These are phyloP conservation scores for Tachina fera DNA, from an alignment of 2,888 invertebrate species.

Conservation along the genomic window DNA sequence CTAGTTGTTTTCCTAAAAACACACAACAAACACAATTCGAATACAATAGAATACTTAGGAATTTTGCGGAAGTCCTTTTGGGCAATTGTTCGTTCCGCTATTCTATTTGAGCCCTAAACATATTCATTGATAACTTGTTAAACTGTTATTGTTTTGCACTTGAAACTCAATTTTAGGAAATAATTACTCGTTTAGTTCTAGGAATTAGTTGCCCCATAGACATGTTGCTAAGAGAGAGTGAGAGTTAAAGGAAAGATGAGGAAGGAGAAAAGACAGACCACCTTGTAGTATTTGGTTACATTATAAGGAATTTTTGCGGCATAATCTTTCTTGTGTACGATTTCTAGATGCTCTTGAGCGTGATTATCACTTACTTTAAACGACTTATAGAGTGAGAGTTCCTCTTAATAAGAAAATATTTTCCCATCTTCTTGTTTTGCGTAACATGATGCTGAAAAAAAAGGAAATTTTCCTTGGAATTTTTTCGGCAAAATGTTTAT, in stretches of 20 bases:
- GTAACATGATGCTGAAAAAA: constrained; percentile 66
- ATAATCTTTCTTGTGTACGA: constrained; percentile 51
- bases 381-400: constrained; percentile 69
- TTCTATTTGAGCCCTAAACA: constrained; percentile 38
- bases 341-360: constrained; percentile 41
- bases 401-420: constrained; percentile 46
- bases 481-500: constrained; percentile 44
- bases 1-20: constrained; percentile 30
- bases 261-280: constrained; percentile 45
- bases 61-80: constrained; percentile 71
- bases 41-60: constrained; percentile 67
- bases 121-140: constrained; percentile 71
- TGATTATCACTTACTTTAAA: constrained; percentile 70
- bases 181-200: constrained; percentile 38
- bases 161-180: constrained; percentile 60
- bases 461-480: constrained; percentile 52
- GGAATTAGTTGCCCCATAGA: constrained; percentile 40
- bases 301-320: constrained; percentile 69
- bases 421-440: constrained; percentile 64
- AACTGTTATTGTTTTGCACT: constrained; percentile 69
- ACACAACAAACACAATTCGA: constrained; percentile 31
- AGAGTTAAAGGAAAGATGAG: background rate
- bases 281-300: constrained; percentile 67
- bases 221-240: background rate
- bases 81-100: constrained; percentile 63